Base-by-base conservation (phyloP, 2,113 vertebrate genomes). In the Salminus brasiliensis region DNA sequence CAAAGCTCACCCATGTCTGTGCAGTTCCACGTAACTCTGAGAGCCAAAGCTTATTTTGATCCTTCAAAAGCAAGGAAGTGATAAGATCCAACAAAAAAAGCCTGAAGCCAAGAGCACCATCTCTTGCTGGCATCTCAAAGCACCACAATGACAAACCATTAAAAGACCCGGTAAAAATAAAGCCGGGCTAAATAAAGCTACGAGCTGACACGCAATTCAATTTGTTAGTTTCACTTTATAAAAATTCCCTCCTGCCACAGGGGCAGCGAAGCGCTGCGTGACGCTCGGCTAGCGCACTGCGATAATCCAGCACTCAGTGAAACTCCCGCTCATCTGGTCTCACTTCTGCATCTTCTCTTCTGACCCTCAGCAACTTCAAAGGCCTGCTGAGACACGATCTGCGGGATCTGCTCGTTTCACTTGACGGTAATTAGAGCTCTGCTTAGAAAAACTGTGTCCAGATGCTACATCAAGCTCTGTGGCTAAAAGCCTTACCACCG, bases 351-450 rank as follows among this genome's bases (percentile, higher is more conserved):
- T 80, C 65, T 41, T 55, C 52, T 47, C 76, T 70, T 36, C 2
- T 45, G 72, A 41, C 65, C 29, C 55, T 30, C 30, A 3, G n/a
- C 27, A 30, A 41, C 75, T 68, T 82, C 75, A 82, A 82, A 82
- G 75, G 43, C 13, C 27, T 41, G 25, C 16, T 12, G 53, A 60
- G 76, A 69, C 52, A 78, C 53, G 21, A 34, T 59, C 66, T 47
- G 6, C 69, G 49, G 59, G 39, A 45, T 69, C 53, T 36, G 70
- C 63, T 63, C 70, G 66, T 69, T 80, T 55, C 52, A 68, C 67
- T 72, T 67, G 55, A 68, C 39, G 18, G 34, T 80, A 76, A 84
- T 85, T 84, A 78, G 60, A 74, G 47, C 39, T 62, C 68, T 65
- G 43, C 52, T 39, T 52, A 39, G 9, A 45, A 55, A 81, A 80